Conservation (phyloP, 2,113 vertebrate species). For the Chaenogobius annularis region DNA sequence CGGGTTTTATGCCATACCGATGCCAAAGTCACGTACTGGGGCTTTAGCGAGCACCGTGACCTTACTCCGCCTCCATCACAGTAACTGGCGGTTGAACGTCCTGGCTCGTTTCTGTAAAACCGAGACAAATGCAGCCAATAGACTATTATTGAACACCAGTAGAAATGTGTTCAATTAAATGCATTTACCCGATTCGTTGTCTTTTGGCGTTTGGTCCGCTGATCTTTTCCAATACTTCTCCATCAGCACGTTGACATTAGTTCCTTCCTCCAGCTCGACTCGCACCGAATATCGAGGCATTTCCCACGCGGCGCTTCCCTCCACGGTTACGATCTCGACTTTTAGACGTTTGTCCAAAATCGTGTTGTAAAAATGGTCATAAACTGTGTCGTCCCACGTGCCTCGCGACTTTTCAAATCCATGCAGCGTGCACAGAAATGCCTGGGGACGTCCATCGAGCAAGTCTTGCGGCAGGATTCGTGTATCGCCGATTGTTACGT, state of each 20-base stretch:
- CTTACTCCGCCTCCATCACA: not conserved
- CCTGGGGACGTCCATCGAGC: conserved; percentile 74
- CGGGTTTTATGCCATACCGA: too few relatives aligned
- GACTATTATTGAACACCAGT: too few relatives aligned
- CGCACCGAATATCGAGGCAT: conserved; percentile 77
- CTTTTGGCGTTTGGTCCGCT: not conserved
- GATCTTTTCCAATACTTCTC: conserved; percentile 48
- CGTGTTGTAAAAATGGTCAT: conserved; percentile 76
- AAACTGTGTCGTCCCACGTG: conserved; percentile 74
- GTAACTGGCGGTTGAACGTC: not conserved
- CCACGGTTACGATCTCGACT: conserved; percentile 66
- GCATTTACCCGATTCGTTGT: conserved; percentile 33
- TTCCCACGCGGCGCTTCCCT: conserved; percentile 23
- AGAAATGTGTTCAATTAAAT: not conserved
- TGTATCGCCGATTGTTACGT: conserved; percentile 52
- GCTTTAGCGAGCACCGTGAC: not conserved
- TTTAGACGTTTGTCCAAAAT: conserved; percentile 74
- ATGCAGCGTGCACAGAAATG: conserved; percentile 82
- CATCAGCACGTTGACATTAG: conserved; percentile 47
- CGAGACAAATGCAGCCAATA: not conserved
- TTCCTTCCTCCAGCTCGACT: conserved; percentile 68
- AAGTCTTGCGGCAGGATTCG: conserved; percentile 73
- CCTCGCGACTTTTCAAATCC: conserved; percentile 79
- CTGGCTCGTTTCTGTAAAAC: not conserved
- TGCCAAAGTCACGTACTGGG: too few relatives aligned